Evolutionary conservation across 2,113 vertebrate species (phyloP), one percentile per base, ranked within the genome.

Genomic region (Glareola pratincola): DNA sequence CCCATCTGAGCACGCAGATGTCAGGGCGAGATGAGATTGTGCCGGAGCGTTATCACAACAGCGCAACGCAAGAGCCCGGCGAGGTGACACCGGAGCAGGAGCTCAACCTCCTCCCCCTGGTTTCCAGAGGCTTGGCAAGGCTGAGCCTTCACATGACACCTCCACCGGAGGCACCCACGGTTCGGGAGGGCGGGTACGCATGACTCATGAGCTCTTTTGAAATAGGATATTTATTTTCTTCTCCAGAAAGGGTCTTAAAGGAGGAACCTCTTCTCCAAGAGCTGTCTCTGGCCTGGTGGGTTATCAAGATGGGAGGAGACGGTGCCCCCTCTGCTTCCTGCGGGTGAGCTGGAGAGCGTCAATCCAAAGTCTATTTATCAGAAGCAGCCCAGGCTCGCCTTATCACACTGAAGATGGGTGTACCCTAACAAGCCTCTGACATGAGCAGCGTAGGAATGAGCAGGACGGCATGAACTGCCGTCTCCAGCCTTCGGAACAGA

Each of bases 131-230:
- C 60, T n/a, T 89, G 77, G 93, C 86, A 80, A 12, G 77, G 91
- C 87, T 76, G 60, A 83, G 83, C n/a, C 91, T 72, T 57, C 96
- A 75, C 64, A 57, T 79, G 94, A 88, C 62, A 29, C 27, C 83
- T 51, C 85, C 0, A 26, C 80, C 4, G 0, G 80, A 95, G 95
- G 94, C 95, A 84, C 16, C 87, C 60, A 18, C 4, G 12, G 77
- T 15, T 78, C 90, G 36, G 94, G 90, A 95, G 96, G 96, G 96
- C 9, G 51, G 86, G 53, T 17, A 19, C 92, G 26, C 59, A 32
- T 93, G 96, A 97, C 92, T 96, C 96, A 93, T 10, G 12, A 60
- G 71, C 85, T 87, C 94, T 85, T 95, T 73, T 51, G 84, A 95
- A 97, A 95, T 7, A 14, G 22, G 51, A 27, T 37, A 45, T 69